Percentiles rank a stretch among this genome's conserved stretches.
phyloP scores from a whole-genome alignment of 2,113 vertebrate genomes.

The Dipodomys ordii region DNA sequence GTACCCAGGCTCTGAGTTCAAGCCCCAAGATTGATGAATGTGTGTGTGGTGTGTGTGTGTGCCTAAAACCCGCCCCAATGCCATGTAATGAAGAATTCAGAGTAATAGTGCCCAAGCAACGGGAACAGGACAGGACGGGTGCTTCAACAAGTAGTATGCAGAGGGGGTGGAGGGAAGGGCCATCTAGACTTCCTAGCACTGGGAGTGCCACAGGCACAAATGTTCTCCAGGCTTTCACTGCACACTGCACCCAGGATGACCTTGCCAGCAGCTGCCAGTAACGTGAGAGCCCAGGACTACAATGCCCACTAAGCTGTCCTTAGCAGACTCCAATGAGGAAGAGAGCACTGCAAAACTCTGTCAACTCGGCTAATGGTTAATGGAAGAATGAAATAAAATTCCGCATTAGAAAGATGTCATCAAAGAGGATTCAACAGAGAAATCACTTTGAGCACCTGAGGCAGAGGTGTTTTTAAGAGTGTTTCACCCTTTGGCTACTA shows the following conservation, averaged over 20 bases:
- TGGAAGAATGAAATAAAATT: conserved; percentile 15
- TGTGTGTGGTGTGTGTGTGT: too few relatives aligned
- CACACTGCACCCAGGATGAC: neutral
- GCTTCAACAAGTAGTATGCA: neutral
- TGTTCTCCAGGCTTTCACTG: conserved; percentile 13
- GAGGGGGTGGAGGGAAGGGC: neutral
- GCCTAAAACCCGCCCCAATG: neutral
- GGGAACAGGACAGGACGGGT: neutral
- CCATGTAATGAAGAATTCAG: neutral
- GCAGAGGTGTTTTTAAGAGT: conserved; percentile 33
- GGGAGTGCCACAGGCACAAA: neutral
- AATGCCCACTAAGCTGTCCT: neutral
- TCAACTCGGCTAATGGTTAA: neutral
- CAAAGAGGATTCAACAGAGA: conserved; percentile 37
- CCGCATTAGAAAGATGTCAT: conserved; percentile 16
- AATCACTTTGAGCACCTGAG: neutral
- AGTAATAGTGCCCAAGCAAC: neutral
- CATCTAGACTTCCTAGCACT: neutral
- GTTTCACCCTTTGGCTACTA: neutral
- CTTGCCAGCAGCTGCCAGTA: conserved; percentile 1
- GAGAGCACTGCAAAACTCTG: neutral
- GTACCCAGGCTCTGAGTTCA: too few relatives aligned
- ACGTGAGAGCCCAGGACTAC: neutral
- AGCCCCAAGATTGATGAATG: too few relatives aligned
- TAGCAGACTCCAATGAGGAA: neutral